A percentile compares a stretch with the other conserved stretches of the same genome.
These are phyloP conservation scores for Leucoraja ocellata DNA, from an alignment of 2,797 vertebrate species.

Conservation along the genomic window DNA sequence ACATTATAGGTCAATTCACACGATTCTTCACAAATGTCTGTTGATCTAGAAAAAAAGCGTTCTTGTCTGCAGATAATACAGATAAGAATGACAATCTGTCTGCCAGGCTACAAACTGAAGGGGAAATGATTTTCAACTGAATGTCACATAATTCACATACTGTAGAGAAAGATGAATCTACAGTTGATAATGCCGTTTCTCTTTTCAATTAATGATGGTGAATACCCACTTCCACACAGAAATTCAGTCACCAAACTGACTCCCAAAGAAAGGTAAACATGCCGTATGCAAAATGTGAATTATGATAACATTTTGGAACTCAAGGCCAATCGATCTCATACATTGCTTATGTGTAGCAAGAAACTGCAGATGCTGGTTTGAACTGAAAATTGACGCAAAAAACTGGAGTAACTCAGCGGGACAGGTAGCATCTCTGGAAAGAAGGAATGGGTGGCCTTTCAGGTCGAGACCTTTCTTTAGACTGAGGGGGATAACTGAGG, in stretches of 20 bases:
- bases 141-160: neutral
- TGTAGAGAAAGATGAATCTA: slow-evolving; percentile 1
- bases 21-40: neutral
- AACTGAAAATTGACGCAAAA: no score
- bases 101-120: neutral
- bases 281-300: neutral
- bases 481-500: no score
- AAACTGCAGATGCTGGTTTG: no score
- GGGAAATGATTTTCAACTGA: neutral
- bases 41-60: slow-evolving; percentile 4
- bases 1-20: neutral
- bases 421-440: no score
- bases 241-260: neutral
- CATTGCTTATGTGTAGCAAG: neutral
- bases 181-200: neutral
- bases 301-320: neutral
- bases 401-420: no score
- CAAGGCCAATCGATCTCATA: neutral
- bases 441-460: no score
- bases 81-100: neutral
- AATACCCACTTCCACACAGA: neutral
- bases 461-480: no score
- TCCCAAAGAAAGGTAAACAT: neutral
- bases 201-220: no score
- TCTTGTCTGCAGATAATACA: neutral